Conservation (phyloP, 2,113 vertebrate genomes). For the Fulmarus glacialis region DNA sequence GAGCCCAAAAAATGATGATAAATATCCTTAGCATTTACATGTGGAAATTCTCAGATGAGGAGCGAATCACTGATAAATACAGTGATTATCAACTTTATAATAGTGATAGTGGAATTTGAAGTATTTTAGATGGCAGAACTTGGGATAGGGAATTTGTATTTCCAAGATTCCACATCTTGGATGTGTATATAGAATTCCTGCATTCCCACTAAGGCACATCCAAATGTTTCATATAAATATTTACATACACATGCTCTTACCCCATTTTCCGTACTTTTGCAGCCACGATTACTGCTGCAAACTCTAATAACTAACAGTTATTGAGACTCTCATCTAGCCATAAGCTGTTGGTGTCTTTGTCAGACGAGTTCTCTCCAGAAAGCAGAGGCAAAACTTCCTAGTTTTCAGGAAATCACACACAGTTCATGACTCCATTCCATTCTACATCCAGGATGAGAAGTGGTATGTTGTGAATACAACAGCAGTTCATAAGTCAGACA, state of each 20-base stretch:
- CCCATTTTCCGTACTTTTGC: neutral
- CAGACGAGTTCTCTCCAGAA: neutral
- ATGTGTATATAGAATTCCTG: neutral
- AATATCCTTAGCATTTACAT: neutral
- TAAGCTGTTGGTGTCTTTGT: neutral
- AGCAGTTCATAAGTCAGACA: neutral
- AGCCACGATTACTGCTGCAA: rapidly evolving
- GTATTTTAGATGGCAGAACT: neutral
- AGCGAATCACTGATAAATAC: neutral
- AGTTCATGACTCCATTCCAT: rapidly evolving
- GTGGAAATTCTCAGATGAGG: neutral
- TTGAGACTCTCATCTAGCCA: neutral
- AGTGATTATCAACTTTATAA: neutral
- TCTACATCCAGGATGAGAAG: neutral
- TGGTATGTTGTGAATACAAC: neutral
- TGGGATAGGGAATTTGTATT: neutral
- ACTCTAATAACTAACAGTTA: neutral
- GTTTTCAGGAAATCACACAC: neutral
- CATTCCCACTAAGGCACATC: neutral
- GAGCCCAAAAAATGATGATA: rapidly evolving
- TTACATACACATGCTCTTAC: neutral
- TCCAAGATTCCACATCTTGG: neutral
- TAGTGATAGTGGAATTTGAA: neutral
- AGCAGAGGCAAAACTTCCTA: neutral
- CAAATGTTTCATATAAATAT: neutral